These are phyloP conservation scores for Paramormyrops hopkinsi DNA, from an alignment of 2,797 vertebrate genomes.

Conservation along the genomic window DNA sequence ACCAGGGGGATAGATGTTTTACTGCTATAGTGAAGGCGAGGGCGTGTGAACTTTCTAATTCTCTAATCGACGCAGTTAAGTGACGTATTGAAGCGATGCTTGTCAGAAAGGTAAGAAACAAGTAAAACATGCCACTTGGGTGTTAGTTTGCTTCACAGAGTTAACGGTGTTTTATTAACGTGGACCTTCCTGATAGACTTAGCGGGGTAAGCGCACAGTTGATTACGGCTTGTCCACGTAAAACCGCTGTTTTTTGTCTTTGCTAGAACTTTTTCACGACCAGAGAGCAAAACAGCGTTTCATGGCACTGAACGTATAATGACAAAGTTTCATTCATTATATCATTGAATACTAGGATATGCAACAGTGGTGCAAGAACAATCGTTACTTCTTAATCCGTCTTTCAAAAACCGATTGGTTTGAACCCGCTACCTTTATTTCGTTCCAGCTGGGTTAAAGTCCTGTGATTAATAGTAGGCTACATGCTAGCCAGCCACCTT, in stretches of 20 bases:
- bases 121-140: neutral
- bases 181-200: neutral
- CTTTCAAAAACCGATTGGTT: neutral
- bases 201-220: neutral
- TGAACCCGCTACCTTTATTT: neutral
- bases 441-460: neutral
- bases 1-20: neutral
- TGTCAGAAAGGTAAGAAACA: neutral
- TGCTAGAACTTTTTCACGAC: neutral
- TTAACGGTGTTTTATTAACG: neutral
- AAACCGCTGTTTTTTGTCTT: neutral
- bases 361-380: neutral
- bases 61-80: neutral
- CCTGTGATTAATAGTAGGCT: neutral
- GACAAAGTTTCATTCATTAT: neutral
- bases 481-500: neutral
- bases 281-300: neutral
- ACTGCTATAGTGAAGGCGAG: neutral
- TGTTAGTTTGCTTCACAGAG: neutral
- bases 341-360: neutral
- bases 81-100: neutral
- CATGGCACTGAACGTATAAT: too few relatives aligned
- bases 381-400: neutral
- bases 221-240: neutral
- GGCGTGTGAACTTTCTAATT: neutral